Base-by-base conservation (phyloP, 2,888 invertebrate genomes). In the Parochlus steinenii region DNA sequence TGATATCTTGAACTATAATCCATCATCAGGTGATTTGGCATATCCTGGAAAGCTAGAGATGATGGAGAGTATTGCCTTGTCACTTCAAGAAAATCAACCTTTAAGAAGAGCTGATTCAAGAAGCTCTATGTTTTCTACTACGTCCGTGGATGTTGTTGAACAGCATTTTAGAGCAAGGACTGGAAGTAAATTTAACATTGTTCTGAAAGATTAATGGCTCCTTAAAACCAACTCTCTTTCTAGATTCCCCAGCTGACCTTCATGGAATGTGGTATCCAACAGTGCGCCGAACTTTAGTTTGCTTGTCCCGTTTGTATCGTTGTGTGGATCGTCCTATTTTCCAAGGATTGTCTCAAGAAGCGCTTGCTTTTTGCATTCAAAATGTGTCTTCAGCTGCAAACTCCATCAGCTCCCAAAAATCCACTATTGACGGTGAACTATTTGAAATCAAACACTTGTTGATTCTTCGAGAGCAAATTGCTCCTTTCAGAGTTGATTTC, bases 191-290 rank as follows among this genome's bases (percentile, higher is more conserved):
- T 44, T 5, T 33, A 15, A 27, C 38, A 22, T 5, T 19, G 15
- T 25, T 23, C 24, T 24, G 3, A n/a, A 23, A 11, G 22, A 23
- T 11, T 32, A 24, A 16, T n/a, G 22, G 10, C 17, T 39, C 33
- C 19, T 20, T 40, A 8, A 15, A 20, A 19, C 23, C 10, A 8
- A 23, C 16, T 34, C 12, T 23, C 24, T 20, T 34, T 31, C 5
- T 56, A 54, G 76, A 76, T 51, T 86, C 87, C 0, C 87, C 92
- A 0, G 90, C 95, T 1, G 97, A 98, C 64, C 64, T 97, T 20
- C 97, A 97, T 59, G 98, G 97, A 17, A 92, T 98, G 92, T 98
- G 98, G 98, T 98, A 97, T 59, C 98, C 98, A 0, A 93, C 90
- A 0, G 93, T 98, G 0, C 68, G 97, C 12, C 66, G 98, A 28